Evolutionary conservation across 2,797 vertebrate genomes (phyloP).

Genomic region (Gymnopithys bicolor): DNA sequence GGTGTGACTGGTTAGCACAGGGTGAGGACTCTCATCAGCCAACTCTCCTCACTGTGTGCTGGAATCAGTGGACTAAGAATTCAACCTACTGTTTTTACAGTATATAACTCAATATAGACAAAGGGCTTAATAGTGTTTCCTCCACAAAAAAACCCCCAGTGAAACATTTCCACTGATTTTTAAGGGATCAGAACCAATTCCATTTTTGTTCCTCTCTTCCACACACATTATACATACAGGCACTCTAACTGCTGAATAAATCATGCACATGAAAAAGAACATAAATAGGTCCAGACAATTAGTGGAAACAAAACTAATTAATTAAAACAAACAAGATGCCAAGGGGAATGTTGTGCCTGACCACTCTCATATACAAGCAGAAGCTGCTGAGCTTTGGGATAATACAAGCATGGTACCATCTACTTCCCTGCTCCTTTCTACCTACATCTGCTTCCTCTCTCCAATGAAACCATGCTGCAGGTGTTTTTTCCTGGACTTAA

Average conservation of each 20-base stretch:
- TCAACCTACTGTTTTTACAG: not conserved
- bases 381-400: not conserved
- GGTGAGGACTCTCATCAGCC: not conserved
- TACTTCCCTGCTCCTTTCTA: not conserved
- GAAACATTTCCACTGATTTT: not conserved
- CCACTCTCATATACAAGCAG: not conserved
- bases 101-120: not conserved
- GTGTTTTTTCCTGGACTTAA: not conserved
- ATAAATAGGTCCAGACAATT: not conserved
- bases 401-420: not conserved
- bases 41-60: not conserved
- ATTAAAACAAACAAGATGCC: not conserved
- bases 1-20: not conserved
- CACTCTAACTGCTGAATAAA: not conserved
- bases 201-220: not conserved
- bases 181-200: not conserved
- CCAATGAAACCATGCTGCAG: not conserved
- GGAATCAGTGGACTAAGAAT: not conserved
- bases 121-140: not conserved
- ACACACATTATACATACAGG: not conserved
- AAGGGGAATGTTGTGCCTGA: not conserved
- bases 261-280: not conserved
- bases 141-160: not conserved
- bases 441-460: not conserved
- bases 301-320: not conserved